A percentile compares a stretch with the other conserved stretches of the same genome.
Evolutionary conservation across 2,797 vertebrate species (phyloP).

Genomic region (Platalea minor): DNA sequence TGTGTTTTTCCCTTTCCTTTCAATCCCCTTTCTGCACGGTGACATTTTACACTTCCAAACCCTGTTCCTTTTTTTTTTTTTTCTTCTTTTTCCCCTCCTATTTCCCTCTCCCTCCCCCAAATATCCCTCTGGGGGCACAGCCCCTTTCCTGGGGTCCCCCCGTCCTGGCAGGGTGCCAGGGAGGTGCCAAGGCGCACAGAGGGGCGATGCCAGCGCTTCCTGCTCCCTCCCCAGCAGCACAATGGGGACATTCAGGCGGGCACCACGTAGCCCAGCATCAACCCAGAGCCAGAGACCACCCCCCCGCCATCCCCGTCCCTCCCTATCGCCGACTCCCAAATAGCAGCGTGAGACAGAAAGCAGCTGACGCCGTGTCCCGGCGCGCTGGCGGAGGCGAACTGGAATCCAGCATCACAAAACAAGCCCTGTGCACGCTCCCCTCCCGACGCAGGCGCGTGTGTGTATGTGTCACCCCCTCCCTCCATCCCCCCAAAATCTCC

Average conservation of each 20-base stretch:
- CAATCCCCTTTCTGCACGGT: not conserved
- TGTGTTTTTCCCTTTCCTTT: not conserved
- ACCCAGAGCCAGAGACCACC: not conserved
- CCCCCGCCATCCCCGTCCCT: not conserved
- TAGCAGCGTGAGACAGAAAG: conserved; percentile 11
- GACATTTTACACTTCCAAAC: conserved; percentile 9
- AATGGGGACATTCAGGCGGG: conserved; percentile 34
- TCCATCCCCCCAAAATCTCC: conserved; percentile 23
- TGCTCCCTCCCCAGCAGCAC: not conserved
- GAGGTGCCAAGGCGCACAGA: not conserved
- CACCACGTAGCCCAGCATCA: not conserved
- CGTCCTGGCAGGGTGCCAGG: not conserved
- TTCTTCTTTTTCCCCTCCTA: not conserved
- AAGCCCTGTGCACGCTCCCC: not conserved
- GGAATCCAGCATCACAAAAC: conserved; percentile 64
- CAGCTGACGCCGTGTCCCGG: conserved; percentile 43
- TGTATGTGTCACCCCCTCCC: not conserved
- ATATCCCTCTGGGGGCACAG: too few relatives aligned
- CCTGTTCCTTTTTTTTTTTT: not conserved
- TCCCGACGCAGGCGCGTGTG: not conserved
- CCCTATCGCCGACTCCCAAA: not conserved
- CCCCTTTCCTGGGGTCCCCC: not conserved
- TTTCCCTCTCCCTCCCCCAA: not conserved
- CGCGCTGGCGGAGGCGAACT: conserved; percentile 21
- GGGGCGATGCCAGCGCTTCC: not conserved